phyloP scores from a whole-genome alignment of 2,888 invertebrate species.

The Hemaris fuciformis region DNA sequence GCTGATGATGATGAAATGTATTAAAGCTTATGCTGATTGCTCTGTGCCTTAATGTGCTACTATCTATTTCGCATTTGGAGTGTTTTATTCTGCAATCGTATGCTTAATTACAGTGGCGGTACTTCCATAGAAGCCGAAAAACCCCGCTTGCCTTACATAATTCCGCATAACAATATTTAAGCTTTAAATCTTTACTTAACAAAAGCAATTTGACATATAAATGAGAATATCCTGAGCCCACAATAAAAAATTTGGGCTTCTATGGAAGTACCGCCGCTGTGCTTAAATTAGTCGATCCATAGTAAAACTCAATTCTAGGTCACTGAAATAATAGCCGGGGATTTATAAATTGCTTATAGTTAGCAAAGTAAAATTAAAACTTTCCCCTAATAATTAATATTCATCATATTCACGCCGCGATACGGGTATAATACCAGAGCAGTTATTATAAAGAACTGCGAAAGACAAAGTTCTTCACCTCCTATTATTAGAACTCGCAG shows the following conservation, averaged over 20 bases:
- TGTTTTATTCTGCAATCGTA: too few species aligned
- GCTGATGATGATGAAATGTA: not conserved
- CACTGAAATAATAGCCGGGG: not conserved
- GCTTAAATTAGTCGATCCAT: too few species aligned
- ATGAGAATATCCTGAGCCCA: too few species aligned
- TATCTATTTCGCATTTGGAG: not conserved
- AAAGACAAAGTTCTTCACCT: constrained; percentile 51
- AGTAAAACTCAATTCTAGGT: too few species aligned
- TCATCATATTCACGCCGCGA: constrained; percentile 8
- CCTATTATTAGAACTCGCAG: constrained; percentile 61
- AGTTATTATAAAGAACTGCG: constrained; percentile 39
- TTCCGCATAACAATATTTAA: too few species aligned
- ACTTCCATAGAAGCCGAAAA: too few species aligned
- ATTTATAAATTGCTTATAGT: not conserved
- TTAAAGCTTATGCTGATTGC: not conserved
- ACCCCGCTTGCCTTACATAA: too few species aligned
- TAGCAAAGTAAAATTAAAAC: not conserved
- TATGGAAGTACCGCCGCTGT: too few species aligned
- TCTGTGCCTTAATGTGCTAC: not conserved
- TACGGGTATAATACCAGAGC: not conserved
- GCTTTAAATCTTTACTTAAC: too few species aligned
- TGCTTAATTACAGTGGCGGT: too few species aligned
- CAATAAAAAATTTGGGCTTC: too few species aligned
- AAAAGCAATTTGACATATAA: too few species aligned
- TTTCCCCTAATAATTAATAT: constrained; percentile 3